A percentile compares a stretch with the other conserved stretches of the same genome.
These are phyloP conservation scores for Temnothorax unifasciatus DNA, from an alignment of 2,888 invertebrate species.

Conservation along the genomic window DNA sequence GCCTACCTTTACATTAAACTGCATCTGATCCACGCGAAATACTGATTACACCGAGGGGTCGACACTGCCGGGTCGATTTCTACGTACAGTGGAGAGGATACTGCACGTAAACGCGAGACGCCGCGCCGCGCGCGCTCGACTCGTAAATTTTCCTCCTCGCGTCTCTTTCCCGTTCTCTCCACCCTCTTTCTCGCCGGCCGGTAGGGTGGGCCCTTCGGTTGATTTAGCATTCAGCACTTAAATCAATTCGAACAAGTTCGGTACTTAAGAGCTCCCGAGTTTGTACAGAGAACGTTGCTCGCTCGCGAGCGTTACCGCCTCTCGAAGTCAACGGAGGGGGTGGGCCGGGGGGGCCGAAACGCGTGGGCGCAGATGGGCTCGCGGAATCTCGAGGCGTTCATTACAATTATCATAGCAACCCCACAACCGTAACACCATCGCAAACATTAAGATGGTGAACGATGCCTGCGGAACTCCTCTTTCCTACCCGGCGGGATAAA, in stretches of 20 bases:
- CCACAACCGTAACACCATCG: constrained; percentile 80
- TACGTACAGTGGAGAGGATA: constrained; percentile 54
- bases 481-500: constrained; percentile 58
- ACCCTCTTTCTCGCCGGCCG: constrained; percentile 54
- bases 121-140: constrained; percentile 59
- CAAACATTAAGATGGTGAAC: constrained; percentile 73
- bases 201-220: constrained; percentile 82
- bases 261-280: constrained; percentile 85
- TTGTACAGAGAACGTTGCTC: constrained; percentile 80
- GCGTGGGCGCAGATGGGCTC: constrained; percentile 85
- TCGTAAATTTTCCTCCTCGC: constrained; percentile 79
- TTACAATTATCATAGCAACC: constrained; percentile 86
- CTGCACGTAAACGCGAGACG: constrained; percentile 66
- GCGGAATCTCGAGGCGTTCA: constrained; percentile 85
- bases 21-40: constrained; percentile 70
- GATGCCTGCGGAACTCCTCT: constrained; percentile 65
- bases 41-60: constrained; percentile 70
- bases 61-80: constrained; percentile 57
- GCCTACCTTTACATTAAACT: constrained; percentile 63
- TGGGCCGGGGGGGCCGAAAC: constrained; percentile 53
- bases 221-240: constrained; percentile 86
- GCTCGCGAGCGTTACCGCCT: constrained; percentile 67
- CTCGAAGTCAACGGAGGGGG: constrained; percentile 65
- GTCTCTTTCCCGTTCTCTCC: constrained; percentile 52
- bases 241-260: constrained; percentile 86